Conservation (phyloP, 2,797 vertebrate genomes). For the Pangasius krempfi region DNA sequence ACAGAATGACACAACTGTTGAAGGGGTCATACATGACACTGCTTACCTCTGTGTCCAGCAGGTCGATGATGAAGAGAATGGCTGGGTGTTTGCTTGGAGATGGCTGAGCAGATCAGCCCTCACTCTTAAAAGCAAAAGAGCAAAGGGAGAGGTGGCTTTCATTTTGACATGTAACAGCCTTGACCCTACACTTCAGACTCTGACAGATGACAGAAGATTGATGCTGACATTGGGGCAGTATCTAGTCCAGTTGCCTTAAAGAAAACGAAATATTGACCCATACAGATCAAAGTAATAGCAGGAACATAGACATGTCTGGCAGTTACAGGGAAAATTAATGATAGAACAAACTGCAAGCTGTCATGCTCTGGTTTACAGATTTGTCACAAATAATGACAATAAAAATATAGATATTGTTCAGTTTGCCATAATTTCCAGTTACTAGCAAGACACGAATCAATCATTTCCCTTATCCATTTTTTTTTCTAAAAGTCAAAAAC, state of each 20-base stretch:
- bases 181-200: constrained; percentile 70
- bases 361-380: neutral
- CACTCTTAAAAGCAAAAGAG: constrained; percentile 71
- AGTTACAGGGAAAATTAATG: constrained; percentile 47
- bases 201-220: constrained; percentile 81
- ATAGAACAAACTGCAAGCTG: constrained; percentile 30
- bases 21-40: constrained; percentile 67
- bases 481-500: constrained; percentile 16
- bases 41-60: constrained; percentile 64
- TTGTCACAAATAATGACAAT: constrained; percentile 5
- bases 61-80: constrained; percentile 68
- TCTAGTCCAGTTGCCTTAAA: constrained; percentile 61
- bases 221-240: constrained; percentile 71
- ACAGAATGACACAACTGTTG: constrained; percentile 66
- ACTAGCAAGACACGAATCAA: neutral
- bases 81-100: constrained; percentile 64
- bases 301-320: constrained; percentile 55
- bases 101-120: constrained; percentile 61
- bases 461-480: neutral
- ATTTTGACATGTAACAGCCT: constrained; percentile 73
- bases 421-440: neutral
- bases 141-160: constrained; percentile 73
- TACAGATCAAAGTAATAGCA: constrained; percentile 54
- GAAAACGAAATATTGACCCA: constrained; percentile 66
- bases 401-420: constrained; percentile 2